A percentile compares a stretch with the other conserved stretches of the same genome.
Evolutionary conservation across 2,113 vertebrate genomes (phyloP).

Genomic region (Archocentrus centrarchus): DNA sequence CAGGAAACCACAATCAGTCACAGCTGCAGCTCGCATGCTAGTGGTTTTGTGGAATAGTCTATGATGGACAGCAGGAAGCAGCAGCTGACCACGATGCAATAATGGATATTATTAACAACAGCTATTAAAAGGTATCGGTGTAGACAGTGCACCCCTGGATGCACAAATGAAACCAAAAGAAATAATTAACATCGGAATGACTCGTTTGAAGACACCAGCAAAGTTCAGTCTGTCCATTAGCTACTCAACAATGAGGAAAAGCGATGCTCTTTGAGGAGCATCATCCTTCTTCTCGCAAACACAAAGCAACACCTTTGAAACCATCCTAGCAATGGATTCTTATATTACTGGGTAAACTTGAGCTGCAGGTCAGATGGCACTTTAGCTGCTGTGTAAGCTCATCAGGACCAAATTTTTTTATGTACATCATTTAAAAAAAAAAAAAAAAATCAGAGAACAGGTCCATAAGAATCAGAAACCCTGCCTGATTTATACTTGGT

Average conservation of each 20-base stretch:
- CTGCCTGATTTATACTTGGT: too few relatives aligned
- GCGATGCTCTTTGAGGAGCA: neutral
- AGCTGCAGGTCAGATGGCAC: too few relatives aligned
- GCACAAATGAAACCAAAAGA: neutral
- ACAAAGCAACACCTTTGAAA: too few relatives aligned
- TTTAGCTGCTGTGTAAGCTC: too few relatives aligned
- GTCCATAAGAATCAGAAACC: too few relatives aligned
- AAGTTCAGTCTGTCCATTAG: too few relatives aligned
- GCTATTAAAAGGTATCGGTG: neutral
- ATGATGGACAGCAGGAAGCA: neutral
- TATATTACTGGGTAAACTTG: too few relatives aligned
- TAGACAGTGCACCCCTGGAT: neutral
- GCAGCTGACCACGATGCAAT: neutral
- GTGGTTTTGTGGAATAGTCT: neutral
- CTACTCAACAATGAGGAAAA: neutral
- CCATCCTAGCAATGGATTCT: too few relatives aligned
- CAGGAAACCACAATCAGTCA: slow-evolving; percentile 16
- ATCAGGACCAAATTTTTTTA: too few relatives aligned
- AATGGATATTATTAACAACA: neutral
- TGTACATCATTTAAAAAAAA: too few relatives aligned
- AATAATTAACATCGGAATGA: accelerated
- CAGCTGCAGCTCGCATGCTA: neutral
- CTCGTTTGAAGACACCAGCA: neutral
- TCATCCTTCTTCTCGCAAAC: too few relatives aligned
- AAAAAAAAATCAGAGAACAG: too few relatives aligned